These are phyloP conservation scores for Psettodes erumei DNA, from an alignment of 2,113 vertebrate species.

Conservation along the genomic window DNA sequence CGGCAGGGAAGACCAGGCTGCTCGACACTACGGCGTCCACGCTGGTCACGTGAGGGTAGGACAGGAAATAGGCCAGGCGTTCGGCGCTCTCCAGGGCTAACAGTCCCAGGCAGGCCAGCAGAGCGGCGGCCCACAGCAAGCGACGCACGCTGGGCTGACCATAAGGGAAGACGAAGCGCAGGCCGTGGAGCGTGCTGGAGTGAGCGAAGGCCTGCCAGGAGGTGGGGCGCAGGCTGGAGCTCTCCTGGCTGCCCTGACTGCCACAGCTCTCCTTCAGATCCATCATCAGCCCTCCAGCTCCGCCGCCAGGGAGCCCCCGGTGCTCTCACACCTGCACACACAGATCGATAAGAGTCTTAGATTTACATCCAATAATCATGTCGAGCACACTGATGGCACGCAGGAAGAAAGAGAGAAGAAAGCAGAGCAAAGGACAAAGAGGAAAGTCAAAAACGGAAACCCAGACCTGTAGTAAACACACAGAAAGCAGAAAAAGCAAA, in stretches of 20 bases:
- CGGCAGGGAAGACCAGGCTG: conserved; percentile 93
- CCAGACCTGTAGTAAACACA: conserved; percentile 1
- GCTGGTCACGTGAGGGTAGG: conserved; percentile 96
- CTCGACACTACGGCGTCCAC: conserved; percentile 93
- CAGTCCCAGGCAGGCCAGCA: conserved; percentile 91
- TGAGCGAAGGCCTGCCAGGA: conserved; percentile 95
- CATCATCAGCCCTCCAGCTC: conserved; percentile 82
- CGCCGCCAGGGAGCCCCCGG: conserved; percentile 57
- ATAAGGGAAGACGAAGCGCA: conserved; percentile 93
- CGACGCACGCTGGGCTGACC: conserved; percentile 89
- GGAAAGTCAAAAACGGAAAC: background rate
- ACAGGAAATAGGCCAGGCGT: conserved; percentile 94
- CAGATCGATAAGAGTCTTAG: conserved; percentile 4
- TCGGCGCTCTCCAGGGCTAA: conserved; percentile 93
- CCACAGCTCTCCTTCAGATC: conserved; percentile 94
- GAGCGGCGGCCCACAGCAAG: conserved; percentile 91
- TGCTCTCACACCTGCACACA: conserved; percentile 66
- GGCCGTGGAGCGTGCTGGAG: conserved; percentile 92
- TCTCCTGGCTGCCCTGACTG: conserved; percentile 89
- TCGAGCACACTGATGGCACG: background rate
- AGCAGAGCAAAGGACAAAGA: background rate
- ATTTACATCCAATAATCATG: conserved; percentile 14
- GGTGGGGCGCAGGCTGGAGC: conserved; percentile 87
- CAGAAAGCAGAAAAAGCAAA: background rate
- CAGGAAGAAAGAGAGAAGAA: background rate